A percentile compares a stretch with the other conserved stretches of the same genome.
These are phyloP conservation scores for Escarpia spicata DNA, from an alignment of 2,888 invertebrate genomes.

Conservation along the genomic window DNA sequence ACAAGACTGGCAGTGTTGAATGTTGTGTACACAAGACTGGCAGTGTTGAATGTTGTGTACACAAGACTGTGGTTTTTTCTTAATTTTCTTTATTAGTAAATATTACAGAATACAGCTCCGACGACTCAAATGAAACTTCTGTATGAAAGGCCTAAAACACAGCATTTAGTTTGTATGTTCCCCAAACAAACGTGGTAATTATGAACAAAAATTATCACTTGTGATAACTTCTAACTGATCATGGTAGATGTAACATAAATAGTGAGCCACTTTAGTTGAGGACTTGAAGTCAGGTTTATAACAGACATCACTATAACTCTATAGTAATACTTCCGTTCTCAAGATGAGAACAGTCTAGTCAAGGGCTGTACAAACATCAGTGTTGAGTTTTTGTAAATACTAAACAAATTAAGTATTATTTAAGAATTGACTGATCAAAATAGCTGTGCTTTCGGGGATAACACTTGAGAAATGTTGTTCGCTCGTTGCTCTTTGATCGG, in stretches of 20 bases:
- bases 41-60: no score
- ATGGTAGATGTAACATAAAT: not conserved
- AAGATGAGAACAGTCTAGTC: not conserved
- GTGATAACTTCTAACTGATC: not conserved
- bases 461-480: not conserved
- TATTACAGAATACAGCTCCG: no score
- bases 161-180: not conserved
- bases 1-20: no score
- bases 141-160: not conserved
- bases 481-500: not conserved
- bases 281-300: not conserved
- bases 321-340: not conserved
- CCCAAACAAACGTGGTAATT: not conserved
- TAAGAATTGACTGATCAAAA: not conserved
- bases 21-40: no score
- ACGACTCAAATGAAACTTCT: not conserved
- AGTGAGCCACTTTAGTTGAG: not conserved
- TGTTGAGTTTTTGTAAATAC: slow-evolving; percentile 8
- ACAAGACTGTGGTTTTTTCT: no score
- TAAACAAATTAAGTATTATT: not conserved
- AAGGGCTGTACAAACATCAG: not conserved
- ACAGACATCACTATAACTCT: not conserved
- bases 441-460: not conserved
- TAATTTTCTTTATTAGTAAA: no score
- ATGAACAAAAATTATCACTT: not conserved